Evolutionary conservation across 1,140 invertebrate species (phyloP).

Genomic region (Hirudo medicinalis): DNA sequence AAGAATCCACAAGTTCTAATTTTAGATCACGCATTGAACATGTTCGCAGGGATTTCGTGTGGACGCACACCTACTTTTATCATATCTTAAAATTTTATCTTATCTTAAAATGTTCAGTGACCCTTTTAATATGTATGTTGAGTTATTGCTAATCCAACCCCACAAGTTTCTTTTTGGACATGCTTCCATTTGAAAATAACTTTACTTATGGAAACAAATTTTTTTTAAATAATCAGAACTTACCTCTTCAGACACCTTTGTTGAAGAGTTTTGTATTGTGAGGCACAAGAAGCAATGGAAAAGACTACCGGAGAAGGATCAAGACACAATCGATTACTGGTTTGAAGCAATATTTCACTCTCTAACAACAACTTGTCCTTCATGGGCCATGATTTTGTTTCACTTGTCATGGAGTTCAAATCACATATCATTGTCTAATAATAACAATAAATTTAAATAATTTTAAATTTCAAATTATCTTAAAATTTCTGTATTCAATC

Average conservation of each 20-base stretch:
- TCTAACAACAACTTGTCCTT: slow-evolving; percentile 67
- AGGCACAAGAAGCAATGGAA: slow-evolving; percentile 56
- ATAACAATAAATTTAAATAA: too few relatives aligned
- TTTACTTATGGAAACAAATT: slow-evolving; percentile 52
- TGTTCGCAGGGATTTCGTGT: too few relatives aligned
- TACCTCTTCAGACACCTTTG: slow-evolving; percentile 57
- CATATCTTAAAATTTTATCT: too few relatives aligned
- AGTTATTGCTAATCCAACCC: too few relatives aligned
- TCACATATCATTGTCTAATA: slow-evolving; percentile 58
- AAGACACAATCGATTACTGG: slow-evolving; percentile 67
- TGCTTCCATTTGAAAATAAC: slow-evolving; percentile 53
- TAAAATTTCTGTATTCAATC: too few relatives aligned
- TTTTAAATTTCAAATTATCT: too few relatives aligned
- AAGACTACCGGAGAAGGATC: slow-evolving; percentile 68
- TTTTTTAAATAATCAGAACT: neutral
- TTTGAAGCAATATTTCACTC: slow-evolving; percentile 65
- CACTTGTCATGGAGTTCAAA: slow-evolving; percentile 53
- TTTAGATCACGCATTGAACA: too few relatives aligned
- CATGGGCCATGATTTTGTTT: slow-evolving; percentile 53
- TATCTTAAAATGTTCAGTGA: too few relatives aligned
- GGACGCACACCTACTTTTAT: too few relatives aligned
- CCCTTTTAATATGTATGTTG: too few relatives aligned
- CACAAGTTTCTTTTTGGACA: too few relatives aligned
- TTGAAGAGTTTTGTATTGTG: slow-evolving; percentile 60
- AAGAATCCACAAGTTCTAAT: too few relatives aligned